Conservation (phyloP, 2,888 invertebrate genomes). For the Brachyptera putata region DNA sequence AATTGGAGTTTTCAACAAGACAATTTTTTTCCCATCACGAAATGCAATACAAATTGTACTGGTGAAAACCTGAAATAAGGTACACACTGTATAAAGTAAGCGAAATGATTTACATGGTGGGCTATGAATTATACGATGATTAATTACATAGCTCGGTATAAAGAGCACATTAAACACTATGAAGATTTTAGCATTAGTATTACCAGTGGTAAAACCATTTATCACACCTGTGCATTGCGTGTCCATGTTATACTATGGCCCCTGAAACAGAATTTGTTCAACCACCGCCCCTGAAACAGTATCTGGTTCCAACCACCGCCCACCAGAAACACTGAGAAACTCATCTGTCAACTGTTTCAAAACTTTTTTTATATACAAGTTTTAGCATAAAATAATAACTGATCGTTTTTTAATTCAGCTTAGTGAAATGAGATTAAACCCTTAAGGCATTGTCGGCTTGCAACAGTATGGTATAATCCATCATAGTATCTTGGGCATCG, state of each 20-base stretch:
- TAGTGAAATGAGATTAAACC: background rate
- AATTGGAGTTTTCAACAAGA: too few relatives aligned
- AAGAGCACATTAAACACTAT: background rate
- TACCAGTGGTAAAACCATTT: background rate
- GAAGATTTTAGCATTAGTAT: conserved; percentile 1
- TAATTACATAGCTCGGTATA: conserved; percentile 8
- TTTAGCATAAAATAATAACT: background rate
- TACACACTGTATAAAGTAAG: too few relatives aligned
- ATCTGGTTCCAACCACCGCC: background rate
- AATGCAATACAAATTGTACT: too few relatives aligned
- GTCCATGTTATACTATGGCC: too few relatives aligned
- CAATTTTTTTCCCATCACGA: too few relatives aligned
- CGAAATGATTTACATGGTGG: conserved; percentile 4
- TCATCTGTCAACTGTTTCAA: background rate
- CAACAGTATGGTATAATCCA: background rate
- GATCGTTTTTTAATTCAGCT: conserved; percentile 2
- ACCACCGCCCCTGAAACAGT: too few relatives aligned
- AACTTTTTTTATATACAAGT: background rate
- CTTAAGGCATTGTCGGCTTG: background rate
- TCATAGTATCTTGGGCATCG: background rate
- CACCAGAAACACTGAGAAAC: background rate
- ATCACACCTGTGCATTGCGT: conserved; percentile 5
- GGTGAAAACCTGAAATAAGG: too few relatives aligned
- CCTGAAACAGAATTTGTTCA: too few relatives aligned
- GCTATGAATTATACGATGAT: conserved; percentile 17